A percentile compares a stretch with the other conserved stretches of the same genome.
phyloP scores from a whole-genome alignment of 2,888 invertebrate genomes.

The Ochropacha duplaris region DNA sequence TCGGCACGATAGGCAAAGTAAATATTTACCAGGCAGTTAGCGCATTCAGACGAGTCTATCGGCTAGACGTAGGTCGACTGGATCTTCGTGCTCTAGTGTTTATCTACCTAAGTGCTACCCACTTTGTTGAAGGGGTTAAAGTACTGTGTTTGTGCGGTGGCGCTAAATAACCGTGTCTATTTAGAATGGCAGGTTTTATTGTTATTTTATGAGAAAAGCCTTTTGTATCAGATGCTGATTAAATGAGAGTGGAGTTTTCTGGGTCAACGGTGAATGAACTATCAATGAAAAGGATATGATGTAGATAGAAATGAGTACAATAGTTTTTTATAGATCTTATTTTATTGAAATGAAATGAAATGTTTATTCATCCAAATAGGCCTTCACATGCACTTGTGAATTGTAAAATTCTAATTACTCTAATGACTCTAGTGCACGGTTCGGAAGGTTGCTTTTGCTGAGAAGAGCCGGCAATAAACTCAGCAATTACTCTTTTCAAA shows the following conservation, averaged over 20 bases:
- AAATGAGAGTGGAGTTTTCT: not conserved
- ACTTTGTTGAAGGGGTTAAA: not conserved
- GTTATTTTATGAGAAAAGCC: not conserved
- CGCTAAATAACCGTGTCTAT: not conserved
- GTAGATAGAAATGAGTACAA: no score
- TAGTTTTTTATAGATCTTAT: no score
- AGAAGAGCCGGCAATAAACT: no score
- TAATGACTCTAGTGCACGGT: no score
- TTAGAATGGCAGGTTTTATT: not conserved
- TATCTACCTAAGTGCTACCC: not conserved
- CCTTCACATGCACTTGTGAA: no score
- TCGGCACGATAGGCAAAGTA: slow-evolving; percentile 10
- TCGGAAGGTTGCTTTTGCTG: no score
- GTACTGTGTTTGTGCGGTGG: not conserved
- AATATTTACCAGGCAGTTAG: slow-evolving; percentile 18
- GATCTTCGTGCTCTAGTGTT: not conserved
- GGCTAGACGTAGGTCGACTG: not conserved
- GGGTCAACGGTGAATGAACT: not conserved
- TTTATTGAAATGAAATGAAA: no score
- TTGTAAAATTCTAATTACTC: no score
- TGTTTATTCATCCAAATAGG: no score
- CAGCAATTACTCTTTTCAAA: no score
- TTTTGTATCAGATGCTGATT: not conserved
- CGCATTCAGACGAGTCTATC: slow-evolving; percentile 8
- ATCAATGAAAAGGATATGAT: no score